Evolutionary conservation across 2,113 vertebrate genomes (phyloP), one percentile per base, ranked within the genome.

Genomic region (Chaetodon trifascialis): DNA sequence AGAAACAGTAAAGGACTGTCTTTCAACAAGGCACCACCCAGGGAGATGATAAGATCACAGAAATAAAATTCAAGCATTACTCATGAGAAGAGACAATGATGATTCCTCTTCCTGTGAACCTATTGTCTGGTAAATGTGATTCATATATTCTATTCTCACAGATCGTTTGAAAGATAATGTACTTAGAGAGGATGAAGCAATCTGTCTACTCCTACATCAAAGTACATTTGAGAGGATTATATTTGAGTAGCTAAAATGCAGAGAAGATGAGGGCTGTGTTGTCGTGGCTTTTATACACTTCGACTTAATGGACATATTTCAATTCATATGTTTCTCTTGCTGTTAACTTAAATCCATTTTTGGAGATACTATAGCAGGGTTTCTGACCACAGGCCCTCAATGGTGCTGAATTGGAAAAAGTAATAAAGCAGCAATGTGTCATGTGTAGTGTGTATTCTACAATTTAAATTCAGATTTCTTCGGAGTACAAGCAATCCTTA

Each of bases 41-140:
- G 67, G 38, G 66, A 85, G 54, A 71, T 8, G 23, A 56, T 73
- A 40, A 62, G 30, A 73, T 63, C 40, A 46, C 38, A 70, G 12
- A 72, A 72, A 72, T 62, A 23, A 76, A 73, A 73, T 65, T 62
- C 44, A 51, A 34, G 42, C 42, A 54, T 76, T 73, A 62, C 62
- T 62, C 56, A 60, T 11, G 17, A 75, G 42, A 72, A 17, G 21
- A 64, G 34, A 73, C 49, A 59, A 73, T 59, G 0, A 30, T 44
- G 52, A 77, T 44, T 66, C 30, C 21, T 44, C 66, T 81, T 66
- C 44, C 38, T 49, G 11, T 11, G 0, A 2, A 34, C n/a, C 10
- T 14, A 7, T 25, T 30, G 16, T 70, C 40, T 69, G n/a, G 38
- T 23, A 44, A 17, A 52, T 62, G 36, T 76, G 51, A 73, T 51